phyloP scores from a whole-genome alignment of 92 coral and sea anemone species.

The Isaurus tuberculatus region DNA sequence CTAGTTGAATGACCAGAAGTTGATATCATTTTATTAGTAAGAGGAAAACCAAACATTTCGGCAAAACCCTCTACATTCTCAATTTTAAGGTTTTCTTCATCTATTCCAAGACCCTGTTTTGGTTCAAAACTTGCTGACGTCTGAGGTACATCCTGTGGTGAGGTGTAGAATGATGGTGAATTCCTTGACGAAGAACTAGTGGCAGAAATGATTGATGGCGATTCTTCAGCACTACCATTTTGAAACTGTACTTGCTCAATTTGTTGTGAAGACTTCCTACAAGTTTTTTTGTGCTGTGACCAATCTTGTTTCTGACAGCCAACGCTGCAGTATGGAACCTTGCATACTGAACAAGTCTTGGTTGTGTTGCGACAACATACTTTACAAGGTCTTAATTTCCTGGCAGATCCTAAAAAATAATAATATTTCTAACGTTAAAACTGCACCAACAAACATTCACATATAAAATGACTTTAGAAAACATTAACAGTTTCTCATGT shows the following conservation, averaged over 20 bases:
- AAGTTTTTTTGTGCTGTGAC: slow-evolving; percentile 74
- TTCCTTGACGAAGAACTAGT: neutral
- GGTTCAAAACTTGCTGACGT: neutral
- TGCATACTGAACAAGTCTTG: slow-evolving; percentile 87
- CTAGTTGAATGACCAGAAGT: slow-evolving; percentile 37
- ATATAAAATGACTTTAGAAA: neutral
- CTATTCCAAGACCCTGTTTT: neutral
- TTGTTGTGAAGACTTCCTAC: slow-evolving; percentile 36
- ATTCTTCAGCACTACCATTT: neutral
- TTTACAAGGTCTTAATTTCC: slow-evolving; percentile 65
- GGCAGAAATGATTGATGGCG: neutral
- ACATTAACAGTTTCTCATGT: too few relatives aligned
- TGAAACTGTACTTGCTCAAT: neutral
- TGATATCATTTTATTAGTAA: neutral
- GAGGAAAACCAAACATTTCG: slow-evolving; percentile 53
- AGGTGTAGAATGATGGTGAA: neutral
- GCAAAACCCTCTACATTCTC: slow-evolving; percentile 68
- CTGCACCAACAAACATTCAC: neutral
- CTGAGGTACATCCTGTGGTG: neutral
- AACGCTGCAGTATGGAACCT: slow-evolving; percentile 91
- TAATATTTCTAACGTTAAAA: neutral
- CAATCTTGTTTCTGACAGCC: slow-evolving; percentile 88
- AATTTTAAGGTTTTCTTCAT: slow-evolving; percentile 54
- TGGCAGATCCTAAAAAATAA: neutral
- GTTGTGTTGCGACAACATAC: slow-evolving; percentile 73